Evolutionary conservation across 2,797 vertebrate genomes (phyloP), one percentile per base, ranked within the genome.

Genomic region (Sandelia bainsii): DNA sequence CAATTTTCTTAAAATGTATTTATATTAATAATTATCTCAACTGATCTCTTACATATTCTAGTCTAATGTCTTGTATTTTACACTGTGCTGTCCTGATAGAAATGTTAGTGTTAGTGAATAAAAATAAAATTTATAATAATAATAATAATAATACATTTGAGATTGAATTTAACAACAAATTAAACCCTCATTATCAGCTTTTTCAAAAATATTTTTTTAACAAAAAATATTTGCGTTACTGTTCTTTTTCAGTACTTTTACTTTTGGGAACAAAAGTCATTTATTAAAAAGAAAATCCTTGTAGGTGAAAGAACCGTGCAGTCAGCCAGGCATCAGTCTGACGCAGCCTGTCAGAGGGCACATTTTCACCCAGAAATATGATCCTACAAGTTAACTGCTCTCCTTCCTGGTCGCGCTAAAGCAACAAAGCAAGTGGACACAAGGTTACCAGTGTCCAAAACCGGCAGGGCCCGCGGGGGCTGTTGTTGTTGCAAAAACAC

Each of bases 391-490:
- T 77, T 25, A 14, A 23, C 52, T 16, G 27, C 37, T 58, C 3
- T 17, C 4, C 9, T 37, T 56, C 25, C 25, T 32, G 11, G 49
- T 40, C 57, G 46, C 22, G 56, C 29, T 23, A 61, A 13, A 40
- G 20, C 70, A 85, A 89, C 87, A 88, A 89, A 85, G 85, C 86
- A 10, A 69, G 68, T 60, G 80, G 75, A 79, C 82, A 72, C 57
- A 72, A 50, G 63, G 74, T 69, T 62, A 69, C 69, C 7, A 23
- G 66, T 58, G 73, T 82, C 82, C 75, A 53, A 59, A 32, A 44
- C 64, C 48, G 72, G 51, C 48, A 68, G 85, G 85, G 75, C 84
- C 82, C 69, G 40, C 44, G 42, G 70, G 79, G 79, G 62, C 71
- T 22, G 45, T 37, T 72, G 3, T 23, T 52, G 70, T 62, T 59